Percentiles rank a stretch among this genome's conserved stretches.
These are phyloP conservation scores for Pemphredon lugubris DNA, from an alignment of 2,888 invertebrate species.

Conservation along the genomic window DNA sequence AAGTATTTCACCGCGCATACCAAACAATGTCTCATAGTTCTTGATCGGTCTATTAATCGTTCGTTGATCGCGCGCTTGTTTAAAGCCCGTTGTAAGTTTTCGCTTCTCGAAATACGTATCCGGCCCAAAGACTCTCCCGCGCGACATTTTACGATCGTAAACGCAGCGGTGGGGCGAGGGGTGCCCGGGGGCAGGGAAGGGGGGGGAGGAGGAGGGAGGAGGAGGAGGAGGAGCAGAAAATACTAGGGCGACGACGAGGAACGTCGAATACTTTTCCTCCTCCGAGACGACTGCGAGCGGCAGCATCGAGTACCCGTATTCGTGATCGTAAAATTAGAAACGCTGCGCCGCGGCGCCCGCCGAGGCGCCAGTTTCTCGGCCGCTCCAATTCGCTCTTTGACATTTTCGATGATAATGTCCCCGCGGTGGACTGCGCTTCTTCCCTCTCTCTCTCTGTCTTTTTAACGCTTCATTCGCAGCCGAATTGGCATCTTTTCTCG, in stretches of 20 bases:
- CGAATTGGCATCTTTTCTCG: too few relatives aligned
- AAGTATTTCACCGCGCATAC: conserved; percentile 1
- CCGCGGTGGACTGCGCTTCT: too few relatives aligned
- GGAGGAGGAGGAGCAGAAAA: conserved; percentile 41
- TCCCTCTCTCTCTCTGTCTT: too few relatives aligned
- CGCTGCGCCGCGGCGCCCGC: conserved; percentile 49
- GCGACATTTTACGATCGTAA: conserved; percentile 55
- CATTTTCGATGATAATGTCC: conserved; percentile 55
- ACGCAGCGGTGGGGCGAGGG: conserved; percentile 24
- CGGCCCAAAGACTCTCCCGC: conserved; percentile 33
- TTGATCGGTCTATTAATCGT: conserved; percentile 56
- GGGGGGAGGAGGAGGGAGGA: conserved; percentile 29
- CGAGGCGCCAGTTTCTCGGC: conserved; percentile 55
- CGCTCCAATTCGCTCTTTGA: conserved; percentile 62
- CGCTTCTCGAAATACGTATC: conserved; percentile 57
- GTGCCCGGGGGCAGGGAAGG: conserved; percentile 22
- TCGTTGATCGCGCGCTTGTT: conserved; percentile 39
- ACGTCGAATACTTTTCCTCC: conserved; percentile 47
- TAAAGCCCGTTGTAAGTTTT: conserved; percentile 5
- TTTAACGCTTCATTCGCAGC: too few relatives aligned
- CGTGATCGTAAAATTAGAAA: conserved; percentile 60
- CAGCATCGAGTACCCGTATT: conserved; percentile 29
- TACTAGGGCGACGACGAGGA: conserved; percentile 58
- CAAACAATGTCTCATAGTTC: too few relatives aligned
- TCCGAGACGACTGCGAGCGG: neutral